Conservation (phyloP, 2,113 vertebrate genomes). For the Mus spicilegus region DNA sequence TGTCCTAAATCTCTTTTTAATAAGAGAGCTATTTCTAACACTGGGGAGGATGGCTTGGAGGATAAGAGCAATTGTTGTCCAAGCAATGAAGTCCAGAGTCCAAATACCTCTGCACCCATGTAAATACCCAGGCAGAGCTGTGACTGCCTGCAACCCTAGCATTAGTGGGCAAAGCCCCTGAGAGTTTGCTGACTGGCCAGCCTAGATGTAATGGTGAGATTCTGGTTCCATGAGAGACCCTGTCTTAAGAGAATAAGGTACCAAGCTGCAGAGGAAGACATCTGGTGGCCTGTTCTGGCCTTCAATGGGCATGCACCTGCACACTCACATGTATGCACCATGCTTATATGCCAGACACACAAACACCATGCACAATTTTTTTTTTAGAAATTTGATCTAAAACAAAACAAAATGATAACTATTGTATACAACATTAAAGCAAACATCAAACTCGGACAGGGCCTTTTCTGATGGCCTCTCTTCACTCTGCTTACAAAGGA, state of each 20-base stretch:
- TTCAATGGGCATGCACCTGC: background rate
- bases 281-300: background rate
- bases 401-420: background rate
- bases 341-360: background rate
- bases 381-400: background rate
- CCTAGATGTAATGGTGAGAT: background rate
- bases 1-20: background rate
- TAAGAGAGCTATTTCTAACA: background rate
- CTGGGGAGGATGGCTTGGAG: background rate
- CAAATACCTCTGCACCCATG: background rate
- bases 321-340: background rate
- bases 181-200: background rate
- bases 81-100: background rate
- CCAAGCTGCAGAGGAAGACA: background rate
- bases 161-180: background rate
- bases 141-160: background rate
- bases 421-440: background rate
- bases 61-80: background rate
- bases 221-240: background rate
- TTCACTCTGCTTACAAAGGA: background rate
- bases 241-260: background rate
- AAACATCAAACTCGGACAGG: background rate
- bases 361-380: background rate
- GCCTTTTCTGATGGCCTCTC: background rate
- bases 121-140: background rate